Conservation (phyloP, 2,113 vertebrate species). For the Campylomormyrus tamandua region DNA sequence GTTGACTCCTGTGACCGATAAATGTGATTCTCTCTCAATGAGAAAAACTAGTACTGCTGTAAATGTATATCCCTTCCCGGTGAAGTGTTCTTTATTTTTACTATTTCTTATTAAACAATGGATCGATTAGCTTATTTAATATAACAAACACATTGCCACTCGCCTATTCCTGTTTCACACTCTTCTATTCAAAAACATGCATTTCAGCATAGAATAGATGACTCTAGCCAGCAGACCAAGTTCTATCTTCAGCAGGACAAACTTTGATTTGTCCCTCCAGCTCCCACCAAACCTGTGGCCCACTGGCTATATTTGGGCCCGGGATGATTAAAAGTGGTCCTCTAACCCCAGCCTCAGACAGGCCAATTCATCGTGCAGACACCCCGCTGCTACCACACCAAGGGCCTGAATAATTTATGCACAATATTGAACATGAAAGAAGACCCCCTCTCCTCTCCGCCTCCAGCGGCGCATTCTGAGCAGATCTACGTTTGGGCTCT, state of each 20-base stretch:
- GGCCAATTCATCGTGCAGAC: constrained; percentile 67
- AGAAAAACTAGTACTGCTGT: constrained; percentile 61
- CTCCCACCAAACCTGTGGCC: constrained; percentile 33
- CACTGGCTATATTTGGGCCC: constrained; percentile 60
- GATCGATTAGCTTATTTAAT: not conserved
- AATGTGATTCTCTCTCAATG: constrained; percentile 51
- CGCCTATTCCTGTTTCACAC: not conserved
- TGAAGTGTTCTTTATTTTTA: constrained; percentile 45
- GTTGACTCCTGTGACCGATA: constrained; percentile 50
- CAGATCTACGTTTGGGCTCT: not conserved
- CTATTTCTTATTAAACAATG: constrained; percentile 42
- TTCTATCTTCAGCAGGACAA: constrained; percentile 19
- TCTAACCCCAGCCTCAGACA: constrained; percentile 64
- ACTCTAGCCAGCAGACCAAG: not conserved
- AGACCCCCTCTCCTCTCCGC: constrained; percentile 48
- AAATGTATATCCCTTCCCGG: constrained; percentile 50
- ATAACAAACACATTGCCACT: not conserved
- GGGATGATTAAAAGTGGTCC: constrained; percentile 67
- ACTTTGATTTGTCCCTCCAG: constrained; percentile 13
- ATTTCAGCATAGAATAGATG: not conserved
- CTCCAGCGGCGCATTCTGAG: constrained; percentile 31
- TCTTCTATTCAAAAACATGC: constrained; percentile 3
- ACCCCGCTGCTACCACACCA: constrained; percentile 50
- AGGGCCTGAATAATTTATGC: constrained; percentile 71
- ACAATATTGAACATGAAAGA: constrained; percentile 71